Base-by-base conservation (phyloP, 2,888 invertebrate species). In the Galerucella pusilla region DNA sequence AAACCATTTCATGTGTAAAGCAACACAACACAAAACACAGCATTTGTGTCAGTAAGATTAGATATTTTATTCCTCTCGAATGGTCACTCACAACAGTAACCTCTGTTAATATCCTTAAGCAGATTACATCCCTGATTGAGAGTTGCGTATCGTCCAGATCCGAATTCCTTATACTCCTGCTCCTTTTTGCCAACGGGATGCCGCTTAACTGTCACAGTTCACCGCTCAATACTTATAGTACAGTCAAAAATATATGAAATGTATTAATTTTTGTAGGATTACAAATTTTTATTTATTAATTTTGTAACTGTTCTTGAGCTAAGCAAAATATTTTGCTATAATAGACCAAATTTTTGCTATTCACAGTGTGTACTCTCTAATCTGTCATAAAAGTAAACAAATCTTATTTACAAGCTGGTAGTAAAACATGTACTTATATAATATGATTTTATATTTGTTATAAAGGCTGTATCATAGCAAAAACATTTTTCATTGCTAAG, bases 71-170 rank as follows among this genome's bases (percentile, higher is more conserved):
- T 87, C 85, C 86, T 82, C 86, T 86, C 80, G 84, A 86, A 81
- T 82, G 85, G 83, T 82, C 85, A 85, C 79, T 83, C 83, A 87
- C 85, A 87, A 87, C 84, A 82, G 85, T 81, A 79, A 81, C 79
- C 80, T 81, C 82, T 79, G 81, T 84, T 86, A 87, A 86, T 86
- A 86, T 86, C 84, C 83, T 84, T 87, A 87, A 87, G 87, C 85
- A 86, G 87, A 87, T 87, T 87, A 87, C 83, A 84, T 83, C 85
- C 82, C 84, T 82, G 82, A 79, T 79, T 76, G 74, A 74, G 74
- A 77, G 75, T 75, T 79, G 78, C 78, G 81, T 79, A 78, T 74
- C 75, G 79, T 64, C 73, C 75, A 70, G 59, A 78, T 72, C 73
- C 76, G 76, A 77, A 79, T 78, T 76, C 79, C 80, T 79, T 77